Conservation (phyloP, 2,113 vertebrate species). For the Nothobranchius furzeri region DNA sequence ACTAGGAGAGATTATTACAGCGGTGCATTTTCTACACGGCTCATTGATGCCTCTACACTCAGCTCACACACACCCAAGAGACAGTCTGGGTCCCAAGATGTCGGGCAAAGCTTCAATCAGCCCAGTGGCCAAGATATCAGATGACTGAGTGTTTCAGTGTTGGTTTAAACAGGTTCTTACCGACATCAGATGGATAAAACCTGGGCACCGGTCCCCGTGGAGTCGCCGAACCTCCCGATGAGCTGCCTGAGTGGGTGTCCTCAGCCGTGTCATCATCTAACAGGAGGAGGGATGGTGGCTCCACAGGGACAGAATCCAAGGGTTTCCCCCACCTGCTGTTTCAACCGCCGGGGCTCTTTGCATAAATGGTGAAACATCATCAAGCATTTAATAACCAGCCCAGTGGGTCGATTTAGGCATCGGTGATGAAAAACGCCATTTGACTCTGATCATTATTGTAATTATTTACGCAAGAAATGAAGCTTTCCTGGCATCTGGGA, state of each 20-base stretch:
- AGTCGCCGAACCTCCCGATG: constrained; percentile 29
- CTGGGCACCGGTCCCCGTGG: constrained; percentile 39
- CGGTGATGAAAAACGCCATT: constrained; percentile 1
- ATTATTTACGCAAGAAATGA: not conserved
- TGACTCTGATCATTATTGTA: not conserved
- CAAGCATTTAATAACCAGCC: constrained; percentile 3
- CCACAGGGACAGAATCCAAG: constrained; percentile 8
- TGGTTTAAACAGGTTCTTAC: constrained; percentile 36
- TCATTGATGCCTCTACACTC: constrained; percentile 22
- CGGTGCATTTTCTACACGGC: constrained; percentile 22
- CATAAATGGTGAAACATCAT: constrained; percentile 1
- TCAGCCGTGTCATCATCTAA: constrained; percentile 19
- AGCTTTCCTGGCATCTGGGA: no score
- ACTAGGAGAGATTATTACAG: constrained; percentile 20
- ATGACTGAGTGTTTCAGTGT: constrained; percentile 26
- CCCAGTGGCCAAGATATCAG: constrained; percentile 28
- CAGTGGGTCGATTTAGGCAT: not conserved
- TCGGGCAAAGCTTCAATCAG: constrained; percentile 20
- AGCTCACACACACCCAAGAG: constrained; percentile 11
- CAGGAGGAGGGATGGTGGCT: constrained; percentile 25
- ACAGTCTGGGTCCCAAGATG: not conserved
- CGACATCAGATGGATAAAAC: constrained; percentile 45
- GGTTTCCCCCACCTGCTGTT: constrained; percentile 22
- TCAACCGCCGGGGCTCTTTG: constrained; percentile 12
- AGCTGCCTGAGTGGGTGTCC: constrained; percentile 42